Evolutionary conservation across 2,113 vertebrate species (phyloP).

Genomic region (Cathartes aura): DNA sequence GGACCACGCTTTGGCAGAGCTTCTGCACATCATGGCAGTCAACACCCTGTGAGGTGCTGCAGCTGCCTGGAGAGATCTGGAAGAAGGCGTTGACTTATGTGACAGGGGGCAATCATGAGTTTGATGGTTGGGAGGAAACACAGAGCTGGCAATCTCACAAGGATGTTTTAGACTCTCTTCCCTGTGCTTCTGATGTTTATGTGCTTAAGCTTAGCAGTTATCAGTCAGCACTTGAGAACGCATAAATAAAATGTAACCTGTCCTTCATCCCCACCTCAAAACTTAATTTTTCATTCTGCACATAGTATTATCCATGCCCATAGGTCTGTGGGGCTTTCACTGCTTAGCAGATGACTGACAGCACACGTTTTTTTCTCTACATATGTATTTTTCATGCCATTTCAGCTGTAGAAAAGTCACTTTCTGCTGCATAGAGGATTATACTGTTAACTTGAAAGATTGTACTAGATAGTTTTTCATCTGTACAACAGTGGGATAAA

Average conservation of each 20-base stretch:
- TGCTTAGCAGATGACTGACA: not conserved
- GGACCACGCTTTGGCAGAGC: not conserved
- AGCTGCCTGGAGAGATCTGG: not conserved
- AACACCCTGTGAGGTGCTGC: not conserved
- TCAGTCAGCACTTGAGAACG: not conserved
- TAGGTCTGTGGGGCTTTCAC: not conserved
- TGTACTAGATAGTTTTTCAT: not conserved
- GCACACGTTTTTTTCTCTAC: not conserved
- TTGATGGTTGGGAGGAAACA: not conserved
- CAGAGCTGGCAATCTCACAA: not conserved
- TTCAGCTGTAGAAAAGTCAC: not conserved
- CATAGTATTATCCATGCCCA: not conserved
- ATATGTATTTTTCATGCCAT: not conserved
- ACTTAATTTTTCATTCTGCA: not conserved
- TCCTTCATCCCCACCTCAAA: not conserved
- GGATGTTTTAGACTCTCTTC: not conserved
- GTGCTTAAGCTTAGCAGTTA: not conserved
- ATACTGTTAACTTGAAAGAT: not conserved
- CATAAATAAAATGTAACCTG: not conserved
- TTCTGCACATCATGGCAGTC: not conserved
- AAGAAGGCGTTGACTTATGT: not conserved
- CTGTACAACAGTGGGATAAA: not conserved
- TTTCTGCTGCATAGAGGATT: not conserved
- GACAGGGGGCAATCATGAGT: not conserved
- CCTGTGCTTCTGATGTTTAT: not conserved